Percentiles rank a stretch among this genome's conserved stretches.
These are phyloP conservation scores for Sebastes cheni DNA, from an alignment of 2,797 vertebrate genomes.

Conservation along the genomic window DNA sequence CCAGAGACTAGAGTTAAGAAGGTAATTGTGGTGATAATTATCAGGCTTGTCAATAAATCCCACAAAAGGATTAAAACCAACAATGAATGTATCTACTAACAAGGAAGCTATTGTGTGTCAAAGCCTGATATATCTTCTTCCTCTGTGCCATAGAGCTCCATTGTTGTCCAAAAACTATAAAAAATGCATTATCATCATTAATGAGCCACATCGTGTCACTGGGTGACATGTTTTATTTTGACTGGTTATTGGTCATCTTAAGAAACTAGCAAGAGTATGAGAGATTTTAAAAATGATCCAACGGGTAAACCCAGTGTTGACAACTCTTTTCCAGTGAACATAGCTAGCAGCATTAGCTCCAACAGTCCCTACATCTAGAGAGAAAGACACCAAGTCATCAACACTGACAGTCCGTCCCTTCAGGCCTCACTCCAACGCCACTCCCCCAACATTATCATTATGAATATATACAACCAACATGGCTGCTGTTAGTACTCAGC, in stretches of 20 bases:
- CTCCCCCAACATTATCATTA: too few relatives aligned
- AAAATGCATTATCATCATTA: not conserved
- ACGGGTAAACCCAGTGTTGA: not conserved
- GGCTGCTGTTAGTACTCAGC: too few relatives aligned
- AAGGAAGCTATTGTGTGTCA: not conserved
- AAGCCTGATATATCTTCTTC: not conserved
- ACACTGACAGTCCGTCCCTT: too few relatives aligned
- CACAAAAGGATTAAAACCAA: not conserved
- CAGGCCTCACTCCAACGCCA: too few relatives aligned
- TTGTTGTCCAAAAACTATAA: not conserved
- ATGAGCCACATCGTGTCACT: not conserved
- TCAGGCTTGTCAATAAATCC: not conserved
- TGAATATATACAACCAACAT: too few relatives aligned
- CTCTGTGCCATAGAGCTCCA: not conserved
- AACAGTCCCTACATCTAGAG: not conserved
- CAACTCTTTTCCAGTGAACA: not conserved
- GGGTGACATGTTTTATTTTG: not conserved
- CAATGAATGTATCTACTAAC: not conserved
- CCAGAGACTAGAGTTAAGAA: not conserved
- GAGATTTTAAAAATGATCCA: too few relatives aligned
- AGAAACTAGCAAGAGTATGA: not conserved
- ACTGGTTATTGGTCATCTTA: not conserved
- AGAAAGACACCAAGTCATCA: not conserved
- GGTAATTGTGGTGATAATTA: not conserved
- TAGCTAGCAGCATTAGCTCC: not conserved